Percentiles rank a stretch among this genome's conserved stretches.
Conservation (phyloP, 2,797 vertebrate genomes). For the Enteromius mattozi region DNA sequence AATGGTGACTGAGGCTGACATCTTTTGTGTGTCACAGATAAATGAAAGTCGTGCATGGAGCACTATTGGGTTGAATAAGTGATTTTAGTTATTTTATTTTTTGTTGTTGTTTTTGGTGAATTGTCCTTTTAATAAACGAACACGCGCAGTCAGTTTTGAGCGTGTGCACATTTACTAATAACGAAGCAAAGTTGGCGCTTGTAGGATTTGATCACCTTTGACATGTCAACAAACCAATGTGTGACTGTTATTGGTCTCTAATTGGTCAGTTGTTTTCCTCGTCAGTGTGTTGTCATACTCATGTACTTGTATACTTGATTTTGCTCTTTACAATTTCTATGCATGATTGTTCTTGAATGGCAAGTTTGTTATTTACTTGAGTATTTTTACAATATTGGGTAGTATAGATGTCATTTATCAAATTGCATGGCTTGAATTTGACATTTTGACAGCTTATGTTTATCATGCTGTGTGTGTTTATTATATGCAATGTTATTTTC, state of each 20-base stretch:
- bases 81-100: background rate
- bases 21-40: background rate
- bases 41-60: background rate
- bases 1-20: background rate
- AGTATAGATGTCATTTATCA: background rate
- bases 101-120: background rate
- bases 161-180: background rate
- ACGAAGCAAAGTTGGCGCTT: background rate
- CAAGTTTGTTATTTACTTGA: background rate
- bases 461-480: background rate
- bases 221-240: slow-evolving; percentile 39
- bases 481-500: background rate
- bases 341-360: background rate
- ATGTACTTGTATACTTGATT: background rate
- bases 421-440: background rate
- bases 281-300: slow-evolving; percentile 21
- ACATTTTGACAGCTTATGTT: background rate
- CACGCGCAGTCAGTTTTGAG: background rate
- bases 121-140: background rate
- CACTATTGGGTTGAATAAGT: background rate
- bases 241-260: slow-evolving; percentile 37
- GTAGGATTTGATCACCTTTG: slow-evolving; percentile 4
- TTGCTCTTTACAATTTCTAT: background rate
- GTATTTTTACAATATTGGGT: background rate
- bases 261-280: slow-evolving; percentile 35